Percentiles rank a stretch among this genome's conserved stretches.
Evolutionary conservation across 2,888 invertebrate genomes (phyloP).

Genomic region (Hipparchia sbordonii): DNA sequence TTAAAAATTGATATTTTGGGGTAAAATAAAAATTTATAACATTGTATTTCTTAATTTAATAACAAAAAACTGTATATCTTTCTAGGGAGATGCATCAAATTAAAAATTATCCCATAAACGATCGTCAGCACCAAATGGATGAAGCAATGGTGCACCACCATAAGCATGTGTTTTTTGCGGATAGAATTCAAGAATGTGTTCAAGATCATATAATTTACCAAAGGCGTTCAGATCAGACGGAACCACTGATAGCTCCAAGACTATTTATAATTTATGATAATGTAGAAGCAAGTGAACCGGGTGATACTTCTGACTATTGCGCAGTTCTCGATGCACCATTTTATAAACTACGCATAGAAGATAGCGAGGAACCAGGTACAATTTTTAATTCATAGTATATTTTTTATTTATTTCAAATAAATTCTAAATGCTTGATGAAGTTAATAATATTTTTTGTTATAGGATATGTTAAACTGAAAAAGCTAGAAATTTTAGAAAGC

Average conservation of each 20-base stretch:
- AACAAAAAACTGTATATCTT: background rate
- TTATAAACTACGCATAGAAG: constrained; percentile 85
- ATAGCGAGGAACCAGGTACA: constrained; percentile 73
- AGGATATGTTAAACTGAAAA: constrained; percentile 84
- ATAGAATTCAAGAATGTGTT: constrained; percentile 86
- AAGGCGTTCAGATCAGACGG: constrained; percentile 57
- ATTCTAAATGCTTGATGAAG: background rate
- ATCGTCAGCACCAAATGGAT: constrained; percentile 77
- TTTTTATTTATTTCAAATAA: background rate
- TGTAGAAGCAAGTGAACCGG: constrained; percentile 86
- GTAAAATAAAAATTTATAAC: no score
- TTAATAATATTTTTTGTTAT: constrained; percentile 35
- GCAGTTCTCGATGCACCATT: constrained; percentile 83
- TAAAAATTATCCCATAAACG: constrained; percentile 73
- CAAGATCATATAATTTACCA: constrained; percentile 84
- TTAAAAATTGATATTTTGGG: no score
- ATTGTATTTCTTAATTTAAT: no score
- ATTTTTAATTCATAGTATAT: background rate
- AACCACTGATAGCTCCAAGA: constrained; percentile 84
- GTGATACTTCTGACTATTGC: constrained; percentile 84
- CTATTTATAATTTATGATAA: constrained; percentile 88
- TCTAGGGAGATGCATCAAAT: constrained; percentile 80
- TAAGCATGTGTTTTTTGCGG: constrained; percentile 86
- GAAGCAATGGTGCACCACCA: constrained; percentile 81
- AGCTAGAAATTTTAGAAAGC: constrained; percentile 77